Evolutionary conservation across 2,888 invertebrate species (phyloP).

Genomic region (Lithophane ornitopus): DNA sequence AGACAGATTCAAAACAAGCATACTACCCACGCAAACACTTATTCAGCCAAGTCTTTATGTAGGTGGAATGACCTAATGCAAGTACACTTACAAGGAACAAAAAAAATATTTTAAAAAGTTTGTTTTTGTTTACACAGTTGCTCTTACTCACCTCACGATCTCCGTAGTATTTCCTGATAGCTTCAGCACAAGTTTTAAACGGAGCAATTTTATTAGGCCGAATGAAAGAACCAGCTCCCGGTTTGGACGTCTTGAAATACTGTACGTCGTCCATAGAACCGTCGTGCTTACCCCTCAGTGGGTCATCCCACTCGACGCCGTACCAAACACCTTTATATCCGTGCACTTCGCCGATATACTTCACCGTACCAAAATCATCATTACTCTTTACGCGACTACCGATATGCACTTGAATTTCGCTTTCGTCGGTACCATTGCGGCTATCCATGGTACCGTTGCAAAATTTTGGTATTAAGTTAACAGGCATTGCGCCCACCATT

Average conservation of each 20-base stretch:
- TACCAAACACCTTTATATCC: slow-evolving; percentile 95
- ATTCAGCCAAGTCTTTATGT: slow-evolving; percentile 53
- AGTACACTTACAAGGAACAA: slow-evolving; percentile 6
- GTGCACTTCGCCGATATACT: slow-evolving; percentile 94
- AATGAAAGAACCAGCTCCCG: slow-evolving; percentile 97
- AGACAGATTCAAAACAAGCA: slow-evolving; percentile 48
- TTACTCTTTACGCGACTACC: slow-evolving; percentile 86
- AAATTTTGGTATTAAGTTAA: slow-evolving; percentile 90
- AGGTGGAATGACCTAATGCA: slow-evolving; percentile 71
- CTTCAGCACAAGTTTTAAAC: slow-evolving; percentile 93
- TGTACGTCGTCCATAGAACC: slow-evolving; percentile 95
- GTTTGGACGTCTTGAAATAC: slow-evolving; percentile 94
- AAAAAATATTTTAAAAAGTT: slow-evolving; percentile 26
- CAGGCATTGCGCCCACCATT: slow-evolving; percentile 91
- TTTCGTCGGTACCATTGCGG: slow-evolving; percentile 87
- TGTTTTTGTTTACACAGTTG: slow-evolving; percentile 25
- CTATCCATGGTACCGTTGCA: slow-evolving; percentile 88
- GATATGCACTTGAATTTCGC: slow-evolving; percentile 87
- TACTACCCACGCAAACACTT: slow-evolving; percentile 61
- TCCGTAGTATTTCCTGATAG: slow-evolving; percentile 91
- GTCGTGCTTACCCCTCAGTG: slow-evolving; percentile 97
- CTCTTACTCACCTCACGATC: slow-evolving; percentile 83
- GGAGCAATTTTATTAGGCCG: slow-evolving; percentile 95
- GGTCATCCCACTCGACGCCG: slow-evolving; percentile 99
- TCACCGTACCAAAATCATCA: slow-evolving; percentile 90